These are phyloP conservation scores for Epsilonema sp. DNA, from an alignment of 2,888 invertebrate genomes.

Conservation along the genomic window DNA sequence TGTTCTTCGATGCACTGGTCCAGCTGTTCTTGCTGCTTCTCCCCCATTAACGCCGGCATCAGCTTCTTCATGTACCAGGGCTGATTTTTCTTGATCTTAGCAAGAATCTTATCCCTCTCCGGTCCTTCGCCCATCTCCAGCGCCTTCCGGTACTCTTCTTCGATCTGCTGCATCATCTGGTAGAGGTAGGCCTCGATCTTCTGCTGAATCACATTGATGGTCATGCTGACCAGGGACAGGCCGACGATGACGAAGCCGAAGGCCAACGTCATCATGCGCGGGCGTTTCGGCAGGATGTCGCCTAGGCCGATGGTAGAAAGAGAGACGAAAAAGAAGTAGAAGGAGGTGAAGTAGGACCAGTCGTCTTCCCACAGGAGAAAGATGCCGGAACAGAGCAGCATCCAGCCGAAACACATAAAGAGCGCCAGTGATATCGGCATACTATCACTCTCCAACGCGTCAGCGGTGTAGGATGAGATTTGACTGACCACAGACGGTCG, in stretches of 20 bases:
- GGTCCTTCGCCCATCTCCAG: slow-evolving; percentile 15
- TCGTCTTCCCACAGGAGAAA: slow-evolving; percentile 20
- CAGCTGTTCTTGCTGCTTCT: neutral
- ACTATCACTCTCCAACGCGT: no score
- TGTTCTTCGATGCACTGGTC: neutral
- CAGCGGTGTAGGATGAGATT: no score
- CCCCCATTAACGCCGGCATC: neutral
- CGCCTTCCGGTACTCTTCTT: slow-evolving; percentile 19
- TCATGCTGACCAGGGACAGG: slow-evolving; percentile 78
- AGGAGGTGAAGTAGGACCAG: slow-evolving; percentile 69
- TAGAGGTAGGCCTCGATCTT: slow-evolving; percentile 5
- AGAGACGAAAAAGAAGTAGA: slow-evolving; percentile 84
- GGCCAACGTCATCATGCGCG: neutral
- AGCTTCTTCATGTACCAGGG: slow-evolving; percentile 12
- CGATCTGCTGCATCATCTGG: neutral
- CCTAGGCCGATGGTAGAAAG: slow-evolving; percentile 68
- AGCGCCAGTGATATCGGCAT: neutral
- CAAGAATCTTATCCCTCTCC: slow-evolving; percentile 12
- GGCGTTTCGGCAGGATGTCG: slow-evolving; percentile 12
- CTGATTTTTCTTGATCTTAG: slow-evolving; percentile 15
- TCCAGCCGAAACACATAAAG: neutral
- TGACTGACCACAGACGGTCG: no score
- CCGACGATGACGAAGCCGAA: slow-evolving; percentile 34
- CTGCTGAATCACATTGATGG: slow-evolving; percentile 69
- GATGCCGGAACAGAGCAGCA: neutral